Evolutionary conservation across 2,113 vertebrate genomes (phyloP).

Genomic region (Gadus chalcogrammus): DNA sequence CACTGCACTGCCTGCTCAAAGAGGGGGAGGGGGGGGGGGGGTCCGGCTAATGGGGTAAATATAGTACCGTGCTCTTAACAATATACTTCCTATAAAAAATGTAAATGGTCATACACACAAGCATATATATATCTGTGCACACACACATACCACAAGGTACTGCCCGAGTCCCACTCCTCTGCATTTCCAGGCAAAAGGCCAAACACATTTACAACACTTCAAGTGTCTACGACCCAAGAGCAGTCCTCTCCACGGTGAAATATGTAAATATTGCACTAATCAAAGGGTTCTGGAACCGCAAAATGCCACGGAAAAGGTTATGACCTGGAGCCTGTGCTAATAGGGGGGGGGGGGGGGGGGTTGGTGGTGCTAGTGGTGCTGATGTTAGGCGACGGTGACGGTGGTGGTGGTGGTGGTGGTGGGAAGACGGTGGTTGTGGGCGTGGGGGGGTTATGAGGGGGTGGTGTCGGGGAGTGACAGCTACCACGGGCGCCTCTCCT

Average conservation of each 20-base stretch:
- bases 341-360: conserved; percentile 71
- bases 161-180: conserved; percentile 59
- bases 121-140: background rate
- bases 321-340: conserved; percentile 88
- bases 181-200: conserved; percentile 87
- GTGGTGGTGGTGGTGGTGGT: too few relatives aligned
- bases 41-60: background rate
- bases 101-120: background rate
- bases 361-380: background rate
- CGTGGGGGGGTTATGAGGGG: conserved; percentile 25
- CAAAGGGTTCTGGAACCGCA: conserved; percentile 91
- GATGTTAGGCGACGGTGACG: background rate
- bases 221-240: conserved; percentile 80
- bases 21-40: too few relatives aligned
- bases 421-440: conserved; percentile 5
- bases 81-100: too few relatives aligned
- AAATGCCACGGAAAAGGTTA: conserved; percentile 88
- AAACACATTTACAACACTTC: conserved; percentile 88
- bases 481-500: conserved; percentile 82
- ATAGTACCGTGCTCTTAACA: too few relatives aligned
- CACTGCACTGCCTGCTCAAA: too few relatives aligned
- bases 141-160: conserved; percentile 42
- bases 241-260: conserved; percentile 77
- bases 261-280: conserved; percentile 95
- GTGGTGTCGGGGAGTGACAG: conserved; percentile 83